These are phyloP conservation scores for Laspeyria flexula DNA, from an alignment of 2,888 invertebrate species.

Conservation along the genomic window DNA sequence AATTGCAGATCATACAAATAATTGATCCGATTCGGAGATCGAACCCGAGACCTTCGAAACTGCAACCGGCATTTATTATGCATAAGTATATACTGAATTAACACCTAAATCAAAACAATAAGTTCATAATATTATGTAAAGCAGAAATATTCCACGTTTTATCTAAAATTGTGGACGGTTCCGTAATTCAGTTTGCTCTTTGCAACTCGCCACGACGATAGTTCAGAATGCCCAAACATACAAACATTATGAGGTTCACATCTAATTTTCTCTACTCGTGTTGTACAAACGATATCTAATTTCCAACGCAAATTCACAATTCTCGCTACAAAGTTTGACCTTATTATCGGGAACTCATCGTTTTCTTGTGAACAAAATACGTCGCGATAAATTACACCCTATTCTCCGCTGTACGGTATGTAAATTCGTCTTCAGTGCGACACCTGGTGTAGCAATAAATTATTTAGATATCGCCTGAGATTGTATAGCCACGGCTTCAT, in stretches of 20 bases:
- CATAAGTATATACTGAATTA: no score
- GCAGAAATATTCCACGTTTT: not conserved
- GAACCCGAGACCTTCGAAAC: no score
- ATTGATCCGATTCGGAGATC: no score
- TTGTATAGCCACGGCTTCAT: conserved; percentile 68
- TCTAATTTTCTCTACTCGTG: conserved; percentile 5
- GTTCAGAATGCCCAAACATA: conserved; percentile 6
- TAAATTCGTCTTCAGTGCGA: conserved; percentile 71
- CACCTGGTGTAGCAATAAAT: conserved; percentile 77
- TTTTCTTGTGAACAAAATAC: conserved; percentile 62
- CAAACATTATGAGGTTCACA: conserved; percentile 7
- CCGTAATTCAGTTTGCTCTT: not conserved
- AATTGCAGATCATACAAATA: no score
- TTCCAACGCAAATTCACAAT: conserved; percentile 41
- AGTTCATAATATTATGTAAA: no score
- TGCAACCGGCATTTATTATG: no score
- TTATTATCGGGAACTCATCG: conserved; percentile 64
- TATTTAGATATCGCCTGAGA: conserved; percentile 78
- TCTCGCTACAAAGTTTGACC: conserved; percentile 37
- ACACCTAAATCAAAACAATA: not conserved
- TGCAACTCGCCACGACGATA: not conserved
- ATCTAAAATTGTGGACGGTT: not conserved
- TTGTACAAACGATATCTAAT: conserved; percentile 39
- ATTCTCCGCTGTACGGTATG: conserved; percentile 57
- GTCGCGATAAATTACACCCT: conserved; percentile 60